These are phyloP conservation scores for Caenorhabditis becei DNA, from an alignment of 2,888 invertebrate species.

Conservation along the genomic window DNA sequence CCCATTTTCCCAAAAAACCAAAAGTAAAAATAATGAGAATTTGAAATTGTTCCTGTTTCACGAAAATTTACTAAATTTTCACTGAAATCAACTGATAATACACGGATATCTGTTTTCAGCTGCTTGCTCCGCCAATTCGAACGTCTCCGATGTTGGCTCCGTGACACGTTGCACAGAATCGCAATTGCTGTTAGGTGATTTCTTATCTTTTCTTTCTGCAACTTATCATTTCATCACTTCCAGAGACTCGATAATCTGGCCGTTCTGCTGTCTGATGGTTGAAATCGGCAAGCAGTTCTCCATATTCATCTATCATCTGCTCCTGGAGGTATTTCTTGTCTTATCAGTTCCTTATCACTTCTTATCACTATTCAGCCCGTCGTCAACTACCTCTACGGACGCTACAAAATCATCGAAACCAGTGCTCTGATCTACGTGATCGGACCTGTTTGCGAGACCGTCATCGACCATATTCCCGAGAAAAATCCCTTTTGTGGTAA, in stretches of 20 bases:
- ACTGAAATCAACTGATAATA: too few relatives aligned
- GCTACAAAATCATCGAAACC: slow-evolving; percentile 69
- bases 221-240: slow-evolving; percentile 41
- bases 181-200: slow-evolving; percentile 60
- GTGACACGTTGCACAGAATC: slow-evolving; percentile 62
- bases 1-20: too few relatives aligned
- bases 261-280: slow-evolving; percentile 69
- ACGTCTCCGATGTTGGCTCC: slow-evolving; percentile 61
- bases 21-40: background rate
- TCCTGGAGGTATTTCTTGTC: slow-evolving; percentile 49
- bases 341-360: background rate
- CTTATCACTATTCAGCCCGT: slow-evolving; percentile 58
- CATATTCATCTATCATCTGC: slow-evolving; percentile 49
- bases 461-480: slow-evolving; percentile 77
- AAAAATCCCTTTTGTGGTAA: slow-evolving; percentile 78
- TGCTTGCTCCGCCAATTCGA: slow-evolving; percentile 57
- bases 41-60: too few relatives aligned
- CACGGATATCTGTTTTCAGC: too few relatives aligned
- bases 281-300: slow-evolving; percentile 59
- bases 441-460: slow-evolving; percentile 75
- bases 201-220: background rate
- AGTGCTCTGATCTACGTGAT: slow-evolving; percentile 73
- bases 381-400: slow-evolving; percentile 63
- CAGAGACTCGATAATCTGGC: slow-evolving; percentile 76
- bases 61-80: too few relatives aligned